Base-by-base conservation (phyloP, 2,888 invertebrate genomes). In the Erebia aethiops region DNA sequence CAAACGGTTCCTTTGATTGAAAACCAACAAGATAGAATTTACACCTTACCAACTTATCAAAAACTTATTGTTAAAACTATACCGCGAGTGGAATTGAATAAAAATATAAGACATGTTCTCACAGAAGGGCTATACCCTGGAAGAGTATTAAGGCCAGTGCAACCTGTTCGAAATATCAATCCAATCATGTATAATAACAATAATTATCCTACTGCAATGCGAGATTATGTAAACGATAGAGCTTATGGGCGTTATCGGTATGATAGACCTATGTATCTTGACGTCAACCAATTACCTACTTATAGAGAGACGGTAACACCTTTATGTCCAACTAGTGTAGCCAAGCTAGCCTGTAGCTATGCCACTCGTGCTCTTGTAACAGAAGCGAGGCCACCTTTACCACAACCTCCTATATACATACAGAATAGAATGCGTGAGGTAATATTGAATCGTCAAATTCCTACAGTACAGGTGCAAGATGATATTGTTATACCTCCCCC, bases 401-500 rank as follows among this genome's bases (percentile, higher is more conserved):
- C 64, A 18, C 14, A 61, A 49, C 63, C 51, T 41, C 71, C 71
- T 10, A 21, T 65, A 5, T 68, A 61, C 26, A 65, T 65, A 54
- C 68, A 65, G 51, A 56, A 71, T 46, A 60, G 60, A 60, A 54
- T 71, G 41, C 14, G 46, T 3, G 18, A 71, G 26, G 18, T 67
- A 35, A 49, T 51, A 26, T 2, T 52, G 1, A 43, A 57, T 66
- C 43, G 18, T 46, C 57, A 18, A 21, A 43, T 46, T 8, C 46
- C 56, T 21, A 9, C 14, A 43, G 21, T 57, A 4, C 26, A 26
- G 26, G 14, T 49, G 9, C 35, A 14, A 51, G 52, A 62, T 14
- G 52, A 61, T n/a, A 46, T 61, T 35, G 49, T 54, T 18, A 8
- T 70, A 14, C 63, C 63, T 43, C 56, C 61, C 16, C 54, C 35